Percentiles rank a stretch among this genome's conserved stretches.
Conservation (phyloP, 2,888 invertebrate species). For the Chydorus sphaericus region DNA sequence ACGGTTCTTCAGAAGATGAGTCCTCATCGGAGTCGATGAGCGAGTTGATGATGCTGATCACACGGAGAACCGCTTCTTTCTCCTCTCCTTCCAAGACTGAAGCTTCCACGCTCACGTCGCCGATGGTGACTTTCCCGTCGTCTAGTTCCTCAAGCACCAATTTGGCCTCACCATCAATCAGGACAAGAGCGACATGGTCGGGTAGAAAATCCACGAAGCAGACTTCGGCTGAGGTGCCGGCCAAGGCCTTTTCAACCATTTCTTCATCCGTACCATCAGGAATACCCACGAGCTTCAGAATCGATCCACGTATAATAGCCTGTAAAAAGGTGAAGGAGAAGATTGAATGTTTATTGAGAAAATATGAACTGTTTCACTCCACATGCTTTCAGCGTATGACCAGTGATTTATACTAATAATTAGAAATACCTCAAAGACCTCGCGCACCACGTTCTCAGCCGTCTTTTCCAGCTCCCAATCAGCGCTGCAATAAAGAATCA, state of each 20-base stretch:
- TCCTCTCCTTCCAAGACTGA: slow-evolving; percentile 52
- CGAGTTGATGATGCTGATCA: too few relatives aligned
- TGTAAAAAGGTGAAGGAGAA: too few relatives aligned
- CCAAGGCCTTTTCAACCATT: slow-evolving; percentile 41
- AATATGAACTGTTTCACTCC: too few relatives aligned
- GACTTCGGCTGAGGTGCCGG: slow-evolving; percentile 29
- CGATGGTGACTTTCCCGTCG: slow-evolving; percentile 25
- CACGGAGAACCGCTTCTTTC: too few relatives aligned
- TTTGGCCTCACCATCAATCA: slow-evolving; percentile 49
- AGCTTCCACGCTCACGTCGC: slow-evolving; percentile 38
- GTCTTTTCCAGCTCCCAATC: slow-evolving; percentile 21
- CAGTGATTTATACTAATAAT: too few relatives aligned
- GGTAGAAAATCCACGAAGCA: slow-evolving; percentile 18
- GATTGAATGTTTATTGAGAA: too few relatives aligned
- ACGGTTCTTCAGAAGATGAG: too few relatives aligned
- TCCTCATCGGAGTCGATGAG: too few relatives aligned
- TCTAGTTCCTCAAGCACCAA: slow-evolving; percentile 32
- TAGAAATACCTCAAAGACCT: too few relatives aligned
- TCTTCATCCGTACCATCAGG: slow-evolving; percentile 16
- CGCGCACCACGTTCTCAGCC: slow-evolving; percentile 22
- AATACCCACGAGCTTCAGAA: slow-evolving; percentile 26
- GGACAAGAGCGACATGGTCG: slow-evolving; percentile 29
- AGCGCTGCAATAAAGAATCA: slow-evolving; percentile 16
- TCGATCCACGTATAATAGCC: slow-evolving; percentile 19
- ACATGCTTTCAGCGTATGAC: too few relatives aligned